Percentiles rank a stretch among this genome's conserved stretches.
These are phyloP conservation scores for Crotalus tigris DNA, from an alignment of 2,113 vertebrate genomes.

Conservation along the genomic window DNA sequence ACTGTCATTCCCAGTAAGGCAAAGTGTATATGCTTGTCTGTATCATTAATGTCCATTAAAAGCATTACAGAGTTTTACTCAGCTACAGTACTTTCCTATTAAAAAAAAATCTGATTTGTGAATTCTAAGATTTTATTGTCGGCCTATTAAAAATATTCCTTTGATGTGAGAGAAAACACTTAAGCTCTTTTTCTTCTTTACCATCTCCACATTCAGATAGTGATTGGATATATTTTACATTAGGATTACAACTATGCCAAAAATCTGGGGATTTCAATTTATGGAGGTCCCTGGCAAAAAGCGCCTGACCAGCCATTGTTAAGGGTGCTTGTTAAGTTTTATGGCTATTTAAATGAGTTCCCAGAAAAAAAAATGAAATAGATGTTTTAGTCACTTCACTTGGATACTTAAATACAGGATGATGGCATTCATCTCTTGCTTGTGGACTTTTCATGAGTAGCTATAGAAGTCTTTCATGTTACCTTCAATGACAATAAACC, in stretches of 20 bases:
- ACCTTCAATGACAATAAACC: neutral
- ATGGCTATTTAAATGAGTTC: neutral
- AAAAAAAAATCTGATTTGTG: conserved; percentile 54
- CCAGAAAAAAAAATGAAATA: neutral
- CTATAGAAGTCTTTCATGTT: neutral
- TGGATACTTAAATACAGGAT: neutral
- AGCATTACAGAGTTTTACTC: conserved; percentile 64
- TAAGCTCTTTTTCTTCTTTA: conserved; percentile 5
- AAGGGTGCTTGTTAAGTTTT: neutral
- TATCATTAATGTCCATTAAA: conserved; percentile 69
- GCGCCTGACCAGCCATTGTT: neutral
- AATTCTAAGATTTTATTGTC: conserved; percentile 27
- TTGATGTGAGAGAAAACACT: conserved; percentile 34
- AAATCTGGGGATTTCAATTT: neutral
- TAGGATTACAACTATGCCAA: neutral
- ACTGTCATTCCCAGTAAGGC: conserved; percentile 70
- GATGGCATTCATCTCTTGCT: neutral
- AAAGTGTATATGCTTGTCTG: conserved; percentile 66
- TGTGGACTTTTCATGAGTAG: neutral
- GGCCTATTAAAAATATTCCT: conserved; percentile 3
- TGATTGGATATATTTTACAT: neutral
- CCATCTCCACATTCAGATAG: neutral
- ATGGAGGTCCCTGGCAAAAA: neutral
- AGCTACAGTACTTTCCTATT: conserved; percentile 70
- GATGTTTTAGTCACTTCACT: neutral